phyloP scores from a whole-genome alignment of 2,113 vertebrate species.

The Tursiops truncatus region DNA sequence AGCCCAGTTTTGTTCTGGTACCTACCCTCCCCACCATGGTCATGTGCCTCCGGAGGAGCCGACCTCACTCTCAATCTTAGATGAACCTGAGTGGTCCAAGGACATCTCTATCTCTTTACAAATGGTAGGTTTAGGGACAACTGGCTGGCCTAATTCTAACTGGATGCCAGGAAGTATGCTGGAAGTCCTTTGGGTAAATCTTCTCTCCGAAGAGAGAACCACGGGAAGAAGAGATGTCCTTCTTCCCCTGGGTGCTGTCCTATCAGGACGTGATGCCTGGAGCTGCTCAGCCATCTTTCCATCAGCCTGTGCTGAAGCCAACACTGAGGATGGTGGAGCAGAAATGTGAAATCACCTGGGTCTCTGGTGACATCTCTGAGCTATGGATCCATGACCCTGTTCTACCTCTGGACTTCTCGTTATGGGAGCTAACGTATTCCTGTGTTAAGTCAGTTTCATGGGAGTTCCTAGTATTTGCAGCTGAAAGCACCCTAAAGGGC shows the following conservation, averaged over 20 bases:
- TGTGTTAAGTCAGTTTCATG: neutral
- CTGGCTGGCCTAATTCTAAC: neutral
- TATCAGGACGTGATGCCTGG: too few species aligned
- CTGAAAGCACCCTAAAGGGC: neutral
- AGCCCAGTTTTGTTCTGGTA: neutral
- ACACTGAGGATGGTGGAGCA: neutral
- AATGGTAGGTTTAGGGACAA: neutral
- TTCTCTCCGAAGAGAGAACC: neutral
- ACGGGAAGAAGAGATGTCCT: neutral
- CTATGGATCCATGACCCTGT: neutral
- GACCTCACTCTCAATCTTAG: neutral
- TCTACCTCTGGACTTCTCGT: neutral
- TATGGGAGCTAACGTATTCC: neutral
- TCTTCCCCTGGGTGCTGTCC: neutral
- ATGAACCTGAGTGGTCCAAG: too few species aligned
- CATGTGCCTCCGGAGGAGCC: fast-evolving
- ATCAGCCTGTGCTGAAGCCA: neutral
- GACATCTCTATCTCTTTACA: neutral
- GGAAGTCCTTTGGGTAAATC: neutral
- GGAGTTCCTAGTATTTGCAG: neutral
- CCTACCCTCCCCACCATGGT: fast-evolving
- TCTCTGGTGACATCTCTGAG: neutral
- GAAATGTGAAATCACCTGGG: neutral
- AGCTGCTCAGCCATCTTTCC: neutral
- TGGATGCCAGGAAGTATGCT: neutral